Evolutionary conservation across 2,888 invertebrate species (phyloP).

Genomic region (Drosophila neonasuta): DNA sequence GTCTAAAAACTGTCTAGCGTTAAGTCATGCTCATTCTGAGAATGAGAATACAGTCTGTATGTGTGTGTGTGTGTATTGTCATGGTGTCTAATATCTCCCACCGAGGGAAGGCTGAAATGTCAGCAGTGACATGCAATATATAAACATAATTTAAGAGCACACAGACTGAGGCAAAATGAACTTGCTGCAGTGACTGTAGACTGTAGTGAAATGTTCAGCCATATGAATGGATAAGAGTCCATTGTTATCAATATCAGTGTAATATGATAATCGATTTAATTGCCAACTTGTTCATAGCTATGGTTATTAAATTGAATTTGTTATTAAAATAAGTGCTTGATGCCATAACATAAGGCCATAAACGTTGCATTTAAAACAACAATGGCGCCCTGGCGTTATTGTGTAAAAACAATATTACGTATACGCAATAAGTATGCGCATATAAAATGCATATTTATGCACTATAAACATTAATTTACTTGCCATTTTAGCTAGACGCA

Average conservation of each 20-base stretch:
- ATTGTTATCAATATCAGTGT: not conserved
- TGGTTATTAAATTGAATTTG: not conserved
- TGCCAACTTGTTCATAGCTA: not conserved
- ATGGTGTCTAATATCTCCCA: constrained; percentile 18
- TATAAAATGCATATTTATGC: constrained; percentile 64
- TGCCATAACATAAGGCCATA: constrained; percentile 7
- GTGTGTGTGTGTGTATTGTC: constrained; percentile 20
- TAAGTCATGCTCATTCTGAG: constrained; percentile 50
- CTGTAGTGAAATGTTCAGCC: not conserved
- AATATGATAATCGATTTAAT: constrained; percentile 14
- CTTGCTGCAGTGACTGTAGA: constrained; percentile 1
- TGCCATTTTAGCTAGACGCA: constrained; percentile 68
- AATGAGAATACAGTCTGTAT: not conserved
- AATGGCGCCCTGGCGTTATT: not conserved
- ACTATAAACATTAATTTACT: constrained; percentile 71
- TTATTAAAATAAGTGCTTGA: constrained; percentile 17
- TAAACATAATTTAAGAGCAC: constrained; percentile 53
- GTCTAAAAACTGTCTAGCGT: constrained; percentile 64
- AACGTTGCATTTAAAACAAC: constrained; percentile 1
- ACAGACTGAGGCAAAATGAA: constrained; percentile 6
- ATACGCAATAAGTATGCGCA: constrained; percentile 16
- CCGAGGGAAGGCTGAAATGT: constrained; percentile 3
- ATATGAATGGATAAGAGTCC: not conserved
- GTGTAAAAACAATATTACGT: not conserved
- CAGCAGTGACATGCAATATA: constrained; percentile 39